Evolutionary conservation across 2,888 invertebrate species (phyloP).

Genomic region (Hirtodrosophila trivittata): DNA sequence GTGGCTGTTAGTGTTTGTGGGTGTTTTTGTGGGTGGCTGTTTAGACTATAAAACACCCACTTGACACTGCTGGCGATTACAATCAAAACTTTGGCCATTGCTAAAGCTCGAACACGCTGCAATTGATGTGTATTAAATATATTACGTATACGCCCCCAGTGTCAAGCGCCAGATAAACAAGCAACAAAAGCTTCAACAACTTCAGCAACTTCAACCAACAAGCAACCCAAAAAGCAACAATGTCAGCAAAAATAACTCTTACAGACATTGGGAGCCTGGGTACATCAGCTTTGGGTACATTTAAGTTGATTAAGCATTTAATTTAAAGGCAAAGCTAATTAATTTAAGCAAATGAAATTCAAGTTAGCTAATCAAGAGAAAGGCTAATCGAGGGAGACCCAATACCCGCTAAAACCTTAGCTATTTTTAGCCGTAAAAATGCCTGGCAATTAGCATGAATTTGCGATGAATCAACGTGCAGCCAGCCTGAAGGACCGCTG

Average conservation of each 20-base stretch:
- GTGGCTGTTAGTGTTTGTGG: not conserved
- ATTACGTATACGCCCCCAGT: slow-evolving; percentile 54
- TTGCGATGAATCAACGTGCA: slow-evolving; percentile 64
- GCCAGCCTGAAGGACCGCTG: not conserved
- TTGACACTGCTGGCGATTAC: slow-evolving; percentile 17
- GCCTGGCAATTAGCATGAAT: slow-evolving; percentile 71
- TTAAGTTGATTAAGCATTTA: slow-evolving; percentile 61
- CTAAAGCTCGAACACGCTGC: slow-evolving; percentile 28
- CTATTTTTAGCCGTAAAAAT: slow-evolving; percentile 60
- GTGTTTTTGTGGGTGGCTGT: not conserved
- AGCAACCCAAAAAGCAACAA: slow-evolving; percentile 1
- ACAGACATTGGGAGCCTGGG: not conserved
- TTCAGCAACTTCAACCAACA: too few species aligned
- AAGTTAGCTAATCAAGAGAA: slow-evolving; percentile 35
- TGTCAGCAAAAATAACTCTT: slow-evolving; percentile 12
- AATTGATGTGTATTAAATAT: slow-evolving; percentile 40
- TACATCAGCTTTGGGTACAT: slow-evolving; percentile 9
- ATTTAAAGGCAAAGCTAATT: slow-evolving; percentile 57
- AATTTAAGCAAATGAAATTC: slow-evolving; percentile 42
- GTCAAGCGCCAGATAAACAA: not conserved
- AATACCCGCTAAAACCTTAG: slow-evolving; percentile 5
- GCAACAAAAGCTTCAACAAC: not conserved
- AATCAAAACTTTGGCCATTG: slow-evolving; percentile 47
- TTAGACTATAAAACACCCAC: slow-evolving; percentile 28
- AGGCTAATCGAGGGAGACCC: slow-evolving; percentile 10